Evolutionary conservation across 2,888 invertebrate genomes (phyloP), one percentile per base, ranked within the genome.

Genomic region (Belgica antarctica): DNA sequence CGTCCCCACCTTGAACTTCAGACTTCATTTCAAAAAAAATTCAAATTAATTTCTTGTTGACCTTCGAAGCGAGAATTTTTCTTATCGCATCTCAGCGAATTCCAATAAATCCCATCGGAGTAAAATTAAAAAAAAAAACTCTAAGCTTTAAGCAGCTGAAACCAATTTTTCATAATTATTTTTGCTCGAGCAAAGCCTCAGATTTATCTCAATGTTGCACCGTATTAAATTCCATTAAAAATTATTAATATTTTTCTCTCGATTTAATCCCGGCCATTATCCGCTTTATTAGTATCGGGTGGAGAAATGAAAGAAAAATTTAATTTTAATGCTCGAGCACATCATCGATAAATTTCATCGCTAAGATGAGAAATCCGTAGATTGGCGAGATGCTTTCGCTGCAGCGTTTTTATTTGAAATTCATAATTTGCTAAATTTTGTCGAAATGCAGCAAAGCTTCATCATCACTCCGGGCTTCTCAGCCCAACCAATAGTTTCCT

Each of bases 221-320:
- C 22, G 12, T 7, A 46, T 46, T 46, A 46, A 52, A 22, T 52
- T 52, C 52, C 52, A 52, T 22, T n/a, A n/a, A 52, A 22, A 52
- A 52, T 52, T 52, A 52, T 52, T 52, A 52, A 41, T 4, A 3
- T 41, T 41, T 41, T 52, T 52, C 3, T 19, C 34, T 52, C 52
- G 52, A 52, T 52, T 52, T 52, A 52, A 52, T 52, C 52, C n/a
- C 15, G n/a, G 3, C 52, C 52, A 52, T 17, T 52, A 52, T 52
- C 52, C 52, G 52, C 52, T 12, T 52, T n/a, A n/a, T 52, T 52
- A 52, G 22, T 52, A 52, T 52, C 52, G 5, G 17, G 22, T 22
- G 52, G 17, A 4, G 46, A 46, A 46, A 4, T 10, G 15, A 46
- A 22, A 12, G 52, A 4, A 52, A 4, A 19, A 52, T 3, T 22